Evolutionary conservation across 2,888 invertebrate species (phyloP).

Genomic region (Pogonocherus hispidulus): DNA sequence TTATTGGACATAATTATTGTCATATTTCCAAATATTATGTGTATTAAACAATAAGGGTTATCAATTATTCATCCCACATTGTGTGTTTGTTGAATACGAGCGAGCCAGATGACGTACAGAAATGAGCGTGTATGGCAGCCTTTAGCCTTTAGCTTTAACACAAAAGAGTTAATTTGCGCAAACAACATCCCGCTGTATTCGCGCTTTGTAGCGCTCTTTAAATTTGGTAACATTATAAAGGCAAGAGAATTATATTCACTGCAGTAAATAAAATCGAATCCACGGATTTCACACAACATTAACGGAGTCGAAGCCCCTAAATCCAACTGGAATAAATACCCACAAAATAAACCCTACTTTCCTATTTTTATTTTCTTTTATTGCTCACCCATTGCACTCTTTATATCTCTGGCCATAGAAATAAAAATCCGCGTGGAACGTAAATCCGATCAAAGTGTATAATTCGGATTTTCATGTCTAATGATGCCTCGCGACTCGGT

Average conservation of each 20-base stretch:
- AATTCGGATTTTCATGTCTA: constrained; percentile 3
- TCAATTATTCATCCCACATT: too few species aligned
- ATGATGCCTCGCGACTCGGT: not conserved
- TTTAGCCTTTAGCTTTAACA: too few species aligned
- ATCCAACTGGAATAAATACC: not conserved
- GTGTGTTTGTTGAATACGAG: too few species aligned
- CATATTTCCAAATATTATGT: too few species aligned
- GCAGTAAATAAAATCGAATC: constrained; percentile 14
- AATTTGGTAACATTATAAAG: constrained; percentile 3
- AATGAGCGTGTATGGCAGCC: too few species aligned
- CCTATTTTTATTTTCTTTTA: not conserved
- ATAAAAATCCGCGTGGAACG: constrained; percentile 1
- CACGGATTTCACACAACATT: constrained; percentile 16
- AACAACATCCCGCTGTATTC: not conserved
- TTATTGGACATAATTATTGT: too few species aligned
- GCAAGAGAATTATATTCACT: not conserved
- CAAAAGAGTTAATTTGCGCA: too few species aligned
- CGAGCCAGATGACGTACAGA: too few species aligned
- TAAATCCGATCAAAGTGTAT: constrained; percentile 3
- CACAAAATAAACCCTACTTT: not conserved
- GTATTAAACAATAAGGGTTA: too few species aligned
- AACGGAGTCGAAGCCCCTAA: not conserved
- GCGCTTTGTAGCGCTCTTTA: not conserved
- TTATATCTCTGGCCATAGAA: not conserved
- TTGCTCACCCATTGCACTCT: not conserved